Percentiles rank a stretch among this genome's conserved stretches.
These are phyloP conservation scores for Meiosimyza platycephala DNA, from an alignment of 2,888 invertebrate species.

Conservation along the genomic window DNA sequence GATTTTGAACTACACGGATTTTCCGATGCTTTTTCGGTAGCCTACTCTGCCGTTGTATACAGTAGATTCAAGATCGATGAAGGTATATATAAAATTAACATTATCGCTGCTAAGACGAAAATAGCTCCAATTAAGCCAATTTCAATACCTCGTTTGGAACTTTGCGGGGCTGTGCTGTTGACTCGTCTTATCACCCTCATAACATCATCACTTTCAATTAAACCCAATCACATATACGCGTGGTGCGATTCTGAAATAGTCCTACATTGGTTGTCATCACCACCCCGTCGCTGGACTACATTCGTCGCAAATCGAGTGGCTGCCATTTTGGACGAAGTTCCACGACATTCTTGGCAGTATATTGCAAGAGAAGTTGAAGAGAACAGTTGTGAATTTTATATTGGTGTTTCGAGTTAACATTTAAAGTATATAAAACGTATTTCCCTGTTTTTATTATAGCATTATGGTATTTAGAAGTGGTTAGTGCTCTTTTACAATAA, in stretches of 20 bases:
- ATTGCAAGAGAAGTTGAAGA: too few species aligned
- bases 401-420: too few species aligned
- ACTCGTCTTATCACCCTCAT: constrained; percentile 19
- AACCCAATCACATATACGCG: constrained; percentile 35
- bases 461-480: too few species aligned
- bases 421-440: too few species aligned
- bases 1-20: constrained; percentile 3
- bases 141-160: constrained; percentile 22
- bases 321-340: constrained; percentile 34
- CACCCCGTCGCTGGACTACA: constrained; percentile 47
- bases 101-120: background rate
- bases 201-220: constrained; percentile 31
- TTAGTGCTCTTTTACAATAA: too few species aligned
- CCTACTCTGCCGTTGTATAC: background rate
- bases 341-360: constrained; percentile 41
- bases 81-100: background rate
- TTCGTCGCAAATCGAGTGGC: constrained; percentile 47
- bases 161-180: constrained; percentile 22
- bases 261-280: constrained; percentile 46
- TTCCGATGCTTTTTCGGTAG: constrained; percentile 1
- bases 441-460: too few species aligned
- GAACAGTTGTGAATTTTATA: too few species aligned
- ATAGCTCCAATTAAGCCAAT: constrained; percentile 6
- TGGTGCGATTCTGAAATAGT: constrained; percentile 44
- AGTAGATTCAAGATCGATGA: background rate